phyloP scores from a whole-genome alignment of 2,797 vertebrate genomes.

The Acipenser transmontanus region DNA sequence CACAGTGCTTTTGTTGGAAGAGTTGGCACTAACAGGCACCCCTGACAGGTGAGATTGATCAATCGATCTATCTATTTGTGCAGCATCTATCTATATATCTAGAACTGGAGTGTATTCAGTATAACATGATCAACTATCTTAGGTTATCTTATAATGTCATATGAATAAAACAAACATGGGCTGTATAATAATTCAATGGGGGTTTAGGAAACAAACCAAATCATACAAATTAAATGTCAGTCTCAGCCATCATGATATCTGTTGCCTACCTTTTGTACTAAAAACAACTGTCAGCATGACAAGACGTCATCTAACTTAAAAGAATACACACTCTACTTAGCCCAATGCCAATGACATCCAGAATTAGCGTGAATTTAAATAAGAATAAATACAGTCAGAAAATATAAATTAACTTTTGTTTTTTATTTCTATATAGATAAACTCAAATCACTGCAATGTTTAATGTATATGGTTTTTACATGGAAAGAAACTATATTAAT shows the following conservation, averaged over 20 bases:
- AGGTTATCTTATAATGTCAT: neutral
- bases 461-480: no score
- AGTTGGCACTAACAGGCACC: no score
- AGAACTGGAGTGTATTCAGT: neutral
- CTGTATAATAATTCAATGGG: neutral
- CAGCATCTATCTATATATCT: neutral
- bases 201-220: neutral
- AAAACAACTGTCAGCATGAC: conserved; percentile 5
- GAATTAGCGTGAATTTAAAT: conserved; percentile 41
- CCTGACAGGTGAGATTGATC: neutral
- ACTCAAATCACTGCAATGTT: no score
- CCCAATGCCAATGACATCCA: conserved; percentile 23
- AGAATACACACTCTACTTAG: conserved; percentile 47
- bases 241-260: conserved; percentile 28
- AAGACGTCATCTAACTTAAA: conserved; percentile 30
- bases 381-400: conserved; percentile 40
- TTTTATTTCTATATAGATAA: no score
- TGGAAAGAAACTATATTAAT: no score
- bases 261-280: conserved; percentile 54
- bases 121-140: neutral
- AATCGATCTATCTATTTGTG: neutral
- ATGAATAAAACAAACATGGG: neutral
- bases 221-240: neutral
- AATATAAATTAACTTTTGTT: conserved; percentile 13
- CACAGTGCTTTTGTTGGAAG: no score